Conservation (phyloP, 2,797 vertebrate species). For the Crax fasciolata region DNA sequence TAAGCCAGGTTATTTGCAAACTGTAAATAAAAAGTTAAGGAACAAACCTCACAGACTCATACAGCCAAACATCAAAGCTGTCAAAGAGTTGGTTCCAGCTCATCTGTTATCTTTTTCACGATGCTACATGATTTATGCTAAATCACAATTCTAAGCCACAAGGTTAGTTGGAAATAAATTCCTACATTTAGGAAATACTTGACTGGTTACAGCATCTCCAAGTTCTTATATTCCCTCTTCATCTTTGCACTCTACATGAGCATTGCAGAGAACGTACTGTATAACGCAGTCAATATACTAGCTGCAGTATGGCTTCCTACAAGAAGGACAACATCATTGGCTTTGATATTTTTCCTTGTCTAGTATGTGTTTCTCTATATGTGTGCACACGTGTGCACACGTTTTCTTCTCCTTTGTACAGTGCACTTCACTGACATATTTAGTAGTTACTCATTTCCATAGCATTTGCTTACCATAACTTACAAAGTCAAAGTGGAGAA, state of each 20-base stretch:
- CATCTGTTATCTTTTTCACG: conserved; percentile 40
- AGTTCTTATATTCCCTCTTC: conserved; percentile 30
- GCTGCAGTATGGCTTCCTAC: conserved; percentile 81
- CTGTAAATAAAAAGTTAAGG: conserved; percentile 32
- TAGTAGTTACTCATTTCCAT: conserved; percentile 69
- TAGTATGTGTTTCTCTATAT: neutral
- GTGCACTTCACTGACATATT: conserved; percentile 67
- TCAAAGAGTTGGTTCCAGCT: conserved; percentile 36
- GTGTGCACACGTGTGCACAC: neutral
- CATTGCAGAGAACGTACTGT: conserved; percentile 48
- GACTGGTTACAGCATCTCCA: conserved; percentile 18
- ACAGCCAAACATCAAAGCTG: conserved; percentile 43
- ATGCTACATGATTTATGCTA: conserved; percentile 42
- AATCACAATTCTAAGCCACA: neutral
- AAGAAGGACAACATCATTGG: conserved; percentile 68
- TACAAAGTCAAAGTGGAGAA: conserved; percentile 80
- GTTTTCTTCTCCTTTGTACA: conserved; percentile 62
- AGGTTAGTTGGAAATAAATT: conserved; percentile 42
- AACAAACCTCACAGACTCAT: conserved; percentile 46
- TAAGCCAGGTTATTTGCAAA: neutral
- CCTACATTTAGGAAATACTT: conserved; percentile 47
- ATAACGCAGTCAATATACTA: conserved; percentile 42
- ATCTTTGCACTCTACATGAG: conserved; percentile 25
- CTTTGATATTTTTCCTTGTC: conserved; percentile 46
- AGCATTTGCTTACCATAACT: conserved; percentile 79